A percentile compares a stretch with the other conserved stretches of the same genome.
Evolutionary conservation across 1,140 invertebrate species (phyloP).

Genomic region (Zophobas morio): DNA sequence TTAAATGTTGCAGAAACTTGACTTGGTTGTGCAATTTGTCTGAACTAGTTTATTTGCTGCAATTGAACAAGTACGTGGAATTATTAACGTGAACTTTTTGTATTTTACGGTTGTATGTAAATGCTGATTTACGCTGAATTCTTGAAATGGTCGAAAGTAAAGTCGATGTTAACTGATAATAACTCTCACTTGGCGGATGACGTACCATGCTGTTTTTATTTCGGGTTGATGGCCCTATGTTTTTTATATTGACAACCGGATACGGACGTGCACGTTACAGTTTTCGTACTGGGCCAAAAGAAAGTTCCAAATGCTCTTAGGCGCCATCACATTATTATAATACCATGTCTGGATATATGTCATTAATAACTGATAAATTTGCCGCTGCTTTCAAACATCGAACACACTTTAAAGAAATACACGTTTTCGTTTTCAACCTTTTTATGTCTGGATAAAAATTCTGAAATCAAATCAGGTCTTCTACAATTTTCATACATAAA

Average conservation of each 20-base stretch:
- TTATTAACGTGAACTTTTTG: slow-evolving; percentile 23
- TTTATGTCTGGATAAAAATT: too few relatives aligned
- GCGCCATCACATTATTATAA: slow-evolving; percentile 23
- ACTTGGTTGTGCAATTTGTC: slow-evolving; percentile 6
- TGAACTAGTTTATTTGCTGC: slow-evolving; percentile 31
- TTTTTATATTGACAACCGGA: slow-evolving; percentile 21
- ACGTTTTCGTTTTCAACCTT: background rate
- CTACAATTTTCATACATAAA: too few relatives aligned
- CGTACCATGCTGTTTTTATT: slow-evolving; percentile 24
- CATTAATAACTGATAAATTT: slow-evolving; percentile 5
- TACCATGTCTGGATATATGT: background rate
- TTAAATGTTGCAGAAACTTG: slow-evolving; percentile 20
- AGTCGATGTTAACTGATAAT: slow-evolving; percentile 35
- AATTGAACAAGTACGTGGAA: slow-evolving; percentile 14
- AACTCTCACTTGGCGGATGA: slow-evolving; percentile 41
- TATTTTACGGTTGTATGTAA: slow-evolving; percentile 35
- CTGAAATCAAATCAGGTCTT: too few relatives aligned
- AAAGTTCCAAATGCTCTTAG: slow-evolving; percentile 30
- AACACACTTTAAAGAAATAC: background rate
- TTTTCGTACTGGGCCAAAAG: slow-evolving; percentile 19
- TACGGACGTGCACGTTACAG: slow-evolving; percentile 1
- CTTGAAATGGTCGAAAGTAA: slow-evolving; percentile 41
- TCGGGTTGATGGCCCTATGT: slow-evolving; percentile 36
- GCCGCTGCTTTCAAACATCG: slow-evolving; percentile 7
- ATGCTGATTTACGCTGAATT: slow-evolving; percentile 35